These are phyloP conservation scores for Aricia agestis DNA, from an alignment of 1,140 invertebrate genomes.

Conservation along the genomic window DNA sequence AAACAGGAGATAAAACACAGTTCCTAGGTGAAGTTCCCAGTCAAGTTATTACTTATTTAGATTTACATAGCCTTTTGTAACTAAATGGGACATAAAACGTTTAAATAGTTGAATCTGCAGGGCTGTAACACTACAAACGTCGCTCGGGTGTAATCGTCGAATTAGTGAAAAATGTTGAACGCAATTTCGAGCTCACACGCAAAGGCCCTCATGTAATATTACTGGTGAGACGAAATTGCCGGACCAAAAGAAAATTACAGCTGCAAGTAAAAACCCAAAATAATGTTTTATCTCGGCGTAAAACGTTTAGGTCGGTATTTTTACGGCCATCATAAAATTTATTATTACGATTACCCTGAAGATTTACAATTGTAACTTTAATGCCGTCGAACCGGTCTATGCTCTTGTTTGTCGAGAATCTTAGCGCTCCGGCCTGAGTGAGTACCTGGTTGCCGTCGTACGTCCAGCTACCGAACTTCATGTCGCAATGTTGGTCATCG, in stretches of 20 bases:
- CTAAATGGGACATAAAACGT: background rate
- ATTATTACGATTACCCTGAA: slow-evolving; percentile 11
- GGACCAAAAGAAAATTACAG: slow-evolving; percentile 21
- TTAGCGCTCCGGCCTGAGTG: background rate
- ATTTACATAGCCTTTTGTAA: background rate
- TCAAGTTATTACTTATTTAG: background rate
- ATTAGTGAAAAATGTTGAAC: slow-evolving; percentile 12
- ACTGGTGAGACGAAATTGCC: slow-evolving; percentile 17
- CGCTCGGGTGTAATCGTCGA: background rate
- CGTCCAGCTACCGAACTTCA: slow-evolving; percentile 97
- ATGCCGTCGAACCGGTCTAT: slow-evolving; percentile 5
- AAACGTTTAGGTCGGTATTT: slow-evolving; percentile 12
- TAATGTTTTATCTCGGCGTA: slow-evolving; percentile 12
- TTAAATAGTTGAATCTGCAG: background rate
- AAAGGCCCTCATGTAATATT: slow-evolving; percentile 19
- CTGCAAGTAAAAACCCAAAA: slow-evolving; percentile 17
- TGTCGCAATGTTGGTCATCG: slow-evolving; percentile 97
- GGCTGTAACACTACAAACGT: background rate
- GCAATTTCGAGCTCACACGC: slow-evolving; percentile 14
- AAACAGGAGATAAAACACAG: background rate
- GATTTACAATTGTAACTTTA: background rate
- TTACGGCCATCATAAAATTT: slow-evolving; percentile 12
- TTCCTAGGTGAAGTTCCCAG: background rate
- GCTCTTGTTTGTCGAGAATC: slow-evolving; percentile 10
- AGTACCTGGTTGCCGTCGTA: slow-evolving; percentile 94